Conservation (phyloP, 2,888 invertebrate genomes). For the Acanthopleura granulata region DNA sequence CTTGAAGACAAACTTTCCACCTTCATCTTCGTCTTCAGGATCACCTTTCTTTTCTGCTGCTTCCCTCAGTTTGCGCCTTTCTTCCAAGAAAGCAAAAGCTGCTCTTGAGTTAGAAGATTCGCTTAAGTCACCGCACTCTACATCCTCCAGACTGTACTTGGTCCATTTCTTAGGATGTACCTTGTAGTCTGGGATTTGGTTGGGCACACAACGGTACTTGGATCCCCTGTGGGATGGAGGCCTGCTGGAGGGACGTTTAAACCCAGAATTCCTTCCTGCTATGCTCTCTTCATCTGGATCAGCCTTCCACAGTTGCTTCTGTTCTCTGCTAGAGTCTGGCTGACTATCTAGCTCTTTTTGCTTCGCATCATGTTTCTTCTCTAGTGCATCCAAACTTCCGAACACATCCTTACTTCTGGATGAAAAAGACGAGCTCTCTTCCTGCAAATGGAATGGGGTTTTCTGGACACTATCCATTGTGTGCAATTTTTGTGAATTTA, state of each 20-base stretch:
- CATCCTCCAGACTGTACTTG: conserved; percentile 84
- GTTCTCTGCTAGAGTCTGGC: conserved; percentile 18
- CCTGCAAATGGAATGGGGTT: not conserved
- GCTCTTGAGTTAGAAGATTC: conserved; percentile 83
- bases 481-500: too few relatives aligned
- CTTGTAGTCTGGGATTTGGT: conserved; percentile 71
- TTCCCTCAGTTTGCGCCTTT: conserved; percentile 66
- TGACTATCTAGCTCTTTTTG: conserved; percentile 26
- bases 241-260: conserved; percentile 18
- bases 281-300: conserved; percentile 33
- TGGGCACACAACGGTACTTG: not conserved
- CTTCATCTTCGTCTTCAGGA: conserved; percentile 33
- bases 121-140: conserved; percentile 81
- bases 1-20: conserved; percentile 20
- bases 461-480: too few relatives aligned
- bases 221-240: conserved; percentile 27
- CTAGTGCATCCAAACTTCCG: conserved; percentile 42
- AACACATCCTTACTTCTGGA: conserved; percentile 47
- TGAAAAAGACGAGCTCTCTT: conserved; percentile 28
- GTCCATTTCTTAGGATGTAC: conserved; percentile 86
- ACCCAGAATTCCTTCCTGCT: conserved; percentile 16
- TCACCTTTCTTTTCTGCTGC: conserved; percentile 33
- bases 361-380: conserved; percentile 47
- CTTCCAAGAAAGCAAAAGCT: conserved; percentile 83
- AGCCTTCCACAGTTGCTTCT: conserved; percentile 27